Evolutionary conservation across 2,113 vertebrate species (phyloP), one percentile per base, ranked within the genome.

Genomic region (Acrocephalus arundinaceus): DNA sequence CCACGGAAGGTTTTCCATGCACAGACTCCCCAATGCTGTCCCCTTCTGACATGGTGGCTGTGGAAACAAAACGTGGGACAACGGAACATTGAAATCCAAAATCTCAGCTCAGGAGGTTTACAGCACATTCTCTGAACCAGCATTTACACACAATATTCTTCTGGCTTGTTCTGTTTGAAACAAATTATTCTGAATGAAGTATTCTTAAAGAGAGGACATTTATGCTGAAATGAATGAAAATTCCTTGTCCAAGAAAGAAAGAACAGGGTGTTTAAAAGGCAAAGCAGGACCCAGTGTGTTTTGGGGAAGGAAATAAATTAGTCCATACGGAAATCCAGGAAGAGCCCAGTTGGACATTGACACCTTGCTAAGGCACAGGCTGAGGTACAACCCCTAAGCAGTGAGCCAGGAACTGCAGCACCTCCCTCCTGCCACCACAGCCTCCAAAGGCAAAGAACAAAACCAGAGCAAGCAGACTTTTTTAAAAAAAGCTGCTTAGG

Each of bases 21-120:
- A 99, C 98, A 65, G 99, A 99, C 74, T 99, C 99, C 87, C 99
- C 99, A 96, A 98, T 98, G 74, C 99, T 99, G 98, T 99, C 99
- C 93, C 99, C 99, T 99, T 99, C 99, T 97, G 99, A 99, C 99
- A 99, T 99, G 97, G 98, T 90, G 97, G 97, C 97, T 96, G 80
- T 57, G 95, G 49, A 97, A 73, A 90, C 45, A 97, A 93, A 91
- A 92, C 41, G 77, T 0, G 25, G 85, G 1, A 78, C 18, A 66
- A 67, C 27, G 28, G 18, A 91, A 75, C 27, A 37, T 10, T 76
- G 48, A 78, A 39, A 58, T 51, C 23, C 65, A 65, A 87, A 59
- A 39, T 14, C 18, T 20, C 25, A 75, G 30, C 16, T 81, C 48
- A 37, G 24, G 45, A 66, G 39, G 35, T 81, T 91, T 46, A 37